Evolutionary conservation across 1,140 invertebrate species (phyloP).

Genomic region (Xylocopa sonorina): DNA sequence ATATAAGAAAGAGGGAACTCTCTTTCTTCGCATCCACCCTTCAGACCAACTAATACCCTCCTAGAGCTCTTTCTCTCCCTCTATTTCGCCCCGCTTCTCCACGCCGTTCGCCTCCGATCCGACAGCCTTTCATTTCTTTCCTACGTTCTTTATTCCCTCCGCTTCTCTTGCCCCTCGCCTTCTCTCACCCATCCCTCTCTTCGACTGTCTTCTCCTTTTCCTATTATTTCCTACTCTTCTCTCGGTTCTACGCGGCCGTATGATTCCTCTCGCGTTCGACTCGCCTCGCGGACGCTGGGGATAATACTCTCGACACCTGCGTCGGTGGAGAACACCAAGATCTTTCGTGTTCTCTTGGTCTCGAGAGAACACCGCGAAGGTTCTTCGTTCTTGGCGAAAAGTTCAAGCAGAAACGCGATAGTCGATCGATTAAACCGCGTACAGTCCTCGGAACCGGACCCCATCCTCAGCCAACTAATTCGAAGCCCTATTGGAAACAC

Average conservation of each 20-base stretch:
- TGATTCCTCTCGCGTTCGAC: conserved; percentile 12
- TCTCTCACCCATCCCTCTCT: not conserved
- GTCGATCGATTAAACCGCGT: no score
- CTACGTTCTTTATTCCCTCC: conserved; percentile 59
- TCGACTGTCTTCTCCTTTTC: not conserved
- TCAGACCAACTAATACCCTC: conserved; percentile 80
- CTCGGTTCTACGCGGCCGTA: not conserved
- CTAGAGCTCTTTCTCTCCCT: conserved; percentile 72
- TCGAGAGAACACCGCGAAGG: no score
- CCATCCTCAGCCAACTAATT: not conserved
- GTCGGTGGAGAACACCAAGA: conserved; percentile 9
- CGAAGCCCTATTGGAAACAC: no score
- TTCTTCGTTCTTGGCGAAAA: no score
- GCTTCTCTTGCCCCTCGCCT: conserved; percentile 10
- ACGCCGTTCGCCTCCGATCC: conserved; percentile 55
- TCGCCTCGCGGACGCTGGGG: conserved; percentile 15
- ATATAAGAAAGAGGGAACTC: conserved; percentile 84
- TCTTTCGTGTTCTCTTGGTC: no score
- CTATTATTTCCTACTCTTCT: no score
- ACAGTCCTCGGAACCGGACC: not conserved
- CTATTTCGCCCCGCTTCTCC: conserved; percentile 37
- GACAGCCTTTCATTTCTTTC: conserved; percentile 69
- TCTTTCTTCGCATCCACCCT: conserved; percentile 83
- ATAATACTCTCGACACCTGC: conserved; percentile 25
- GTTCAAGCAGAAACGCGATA: no score